Evolutionary conservation across 2,113 vertebrate species (phyloP).

Genomic region (Eurypyga helias): DNA sequence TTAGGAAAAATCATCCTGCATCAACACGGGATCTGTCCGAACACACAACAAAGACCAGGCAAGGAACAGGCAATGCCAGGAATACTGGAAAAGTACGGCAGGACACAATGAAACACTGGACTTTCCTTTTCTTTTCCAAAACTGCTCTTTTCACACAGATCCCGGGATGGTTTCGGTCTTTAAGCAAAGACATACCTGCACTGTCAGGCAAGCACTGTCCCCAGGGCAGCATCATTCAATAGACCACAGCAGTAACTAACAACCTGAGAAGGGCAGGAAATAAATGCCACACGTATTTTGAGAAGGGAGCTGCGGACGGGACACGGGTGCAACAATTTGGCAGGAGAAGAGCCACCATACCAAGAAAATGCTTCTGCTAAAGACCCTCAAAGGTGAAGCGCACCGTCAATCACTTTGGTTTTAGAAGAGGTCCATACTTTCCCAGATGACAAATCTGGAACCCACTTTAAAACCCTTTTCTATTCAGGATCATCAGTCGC

Average conservation of each 20-base stretch:
- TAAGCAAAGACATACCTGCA: background rate
- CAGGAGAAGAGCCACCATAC: background rate
- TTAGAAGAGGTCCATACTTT: background rate
- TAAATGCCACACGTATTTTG: background rate
- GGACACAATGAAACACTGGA: background rate
- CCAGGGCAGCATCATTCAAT: background rate
- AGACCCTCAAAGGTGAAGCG: background rate
- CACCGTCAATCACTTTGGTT: background rate
- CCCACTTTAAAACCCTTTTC: background rate
- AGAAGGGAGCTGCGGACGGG: background rate
- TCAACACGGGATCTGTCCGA: rapidly evolving
- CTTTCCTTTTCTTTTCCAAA: background rate
- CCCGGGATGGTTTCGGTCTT: background rate
- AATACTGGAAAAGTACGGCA: background rate
- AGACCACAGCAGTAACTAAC: background rate
- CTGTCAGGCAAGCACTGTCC: background rate
- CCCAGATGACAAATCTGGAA: background rate
- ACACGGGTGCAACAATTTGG: background rate
- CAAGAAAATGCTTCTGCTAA: background rate
- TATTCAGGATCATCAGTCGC: background rate
- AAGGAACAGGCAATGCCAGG: background rate
- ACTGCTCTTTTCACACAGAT: background rate
- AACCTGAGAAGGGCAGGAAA: background rate
- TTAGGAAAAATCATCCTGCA: background rate
- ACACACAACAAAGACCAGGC: background rate